Conservation (phyloP, 2,888 invertebrate species). For the Hanleya hanleyi region DNA sequence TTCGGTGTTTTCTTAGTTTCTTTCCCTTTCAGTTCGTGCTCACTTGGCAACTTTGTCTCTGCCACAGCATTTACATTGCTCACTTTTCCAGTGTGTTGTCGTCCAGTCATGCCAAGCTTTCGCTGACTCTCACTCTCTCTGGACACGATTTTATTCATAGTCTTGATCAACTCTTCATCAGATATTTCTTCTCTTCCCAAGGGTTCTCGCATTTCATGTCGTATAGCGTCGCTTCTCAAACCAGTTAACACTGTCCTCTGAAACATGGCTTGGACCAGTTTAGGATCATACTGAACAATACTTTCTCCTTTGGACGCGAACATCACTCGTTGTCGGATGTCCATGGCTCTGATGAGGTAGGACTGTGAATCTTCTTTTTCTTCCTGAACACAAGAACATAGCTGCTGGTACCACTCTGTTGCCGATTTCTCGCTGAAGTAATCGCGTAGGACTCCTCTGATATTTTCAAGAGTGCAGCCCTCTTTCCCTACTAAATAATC, state of each 20-base stretch:
- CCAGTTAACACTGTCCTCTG: not conserved
- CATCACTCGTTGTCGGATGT: not conserved
- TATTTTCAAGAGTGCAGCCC: not conserved
- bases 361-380: not conserved
- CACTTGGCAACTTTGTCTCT: too few species aligned
- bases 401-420: slow-evolving; percentile 6
- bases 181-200: not conserved
- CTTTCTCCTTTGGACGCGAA: not conserved
- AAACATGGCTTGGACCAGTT: not conserved
- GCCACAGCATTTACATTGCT: too few species aligned
- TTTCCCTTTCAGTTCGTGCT: too few species aligned
- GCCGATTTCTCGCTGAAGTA: not conserved
- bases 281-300: not conserved
- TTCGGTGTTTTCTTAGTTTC: slow-evolving; percentile 3
- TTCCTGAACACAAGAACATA: not conserved
- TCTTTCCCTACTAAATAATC: not conserved
- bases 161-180: not conserved
- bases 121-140: not conserved
- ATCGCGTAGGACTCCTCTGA: not conserved
- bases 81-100: too few species aligned
- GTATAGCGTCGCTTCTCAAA: not conserved
- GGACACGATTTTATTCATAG: not conserved
- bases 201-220: not conserved
- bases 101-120: too few species aligned
- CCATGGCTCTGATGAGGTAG: not conserved